A percentile compares a stretch with the other conserved stretches of the same genome.
Conservation (phyloP, 2,113 vertebrate species). For the Helogale parvula region DNA sequence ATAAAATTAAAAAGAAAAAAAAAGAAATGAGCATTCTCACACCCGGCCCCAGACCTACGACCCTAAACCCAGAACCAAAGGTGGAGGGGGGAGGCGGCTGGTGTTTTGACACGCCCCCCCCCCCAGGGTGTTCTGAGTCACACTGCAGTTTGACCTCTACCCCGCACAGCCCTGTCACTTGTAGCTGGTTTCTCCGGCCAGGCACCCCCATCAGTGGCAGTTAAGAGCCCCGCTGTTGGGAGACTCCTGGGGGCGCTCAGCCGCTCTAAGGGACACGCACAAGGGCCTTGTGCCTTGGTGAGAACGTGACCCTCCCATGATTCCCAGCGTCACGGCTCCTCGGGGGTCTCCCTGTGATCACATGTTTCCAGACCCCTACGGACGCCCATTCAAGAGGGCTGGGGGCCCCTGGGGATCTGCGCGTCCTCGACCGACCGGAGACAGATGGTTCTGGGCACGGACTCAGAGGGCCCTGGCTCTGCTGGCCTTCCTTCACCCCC, state of each 20-base stretch:
- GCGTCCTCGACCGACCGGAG: too few species aligned
- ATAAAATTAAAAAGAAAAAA: too few species aligned
- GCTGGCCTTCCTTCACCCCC: not conserved
- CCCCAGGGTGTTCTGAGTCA: fast-evolving
- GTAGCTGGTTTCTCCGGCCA: fast-evolving
- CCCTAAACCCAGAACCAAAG: too few species aligned
- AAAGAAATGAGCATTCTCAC: not conserved
- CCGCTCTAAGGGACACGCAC: not conserved
- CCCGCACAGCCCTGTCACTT: fast-evolving
- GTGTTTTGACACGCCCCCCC: too few species aligned
- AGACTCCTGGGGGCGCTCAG: fast-evolving
- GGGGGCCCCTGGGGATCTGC: not conserved
- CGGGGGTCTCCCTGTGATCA: fast-evolving
- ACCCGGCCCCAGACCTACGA: not conserved
- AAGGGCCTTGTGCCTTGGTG: too few species aligned
- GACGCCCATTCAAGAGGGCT: not conserved
- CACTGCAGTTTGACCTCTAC: fast-evolving
- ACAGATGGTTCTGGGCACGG: not conserved
- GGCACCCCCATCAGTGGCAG: not conserved
- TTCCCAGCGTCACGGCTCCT: too few species aligned
- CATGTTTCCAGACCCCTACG: not conserved
- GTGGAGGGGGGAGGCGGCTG: fast-evolving
- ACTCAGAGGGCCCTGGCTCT: not conserved
- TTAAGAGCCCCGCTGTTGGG: too few species aligned
- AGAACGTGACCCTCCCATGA: not conserved